These are phyloP conservation scores for Schmidtea mediterranea DNA, from an alignment of 1,140 invertebrate genomes.

Conservation along the genomic window DNA sequence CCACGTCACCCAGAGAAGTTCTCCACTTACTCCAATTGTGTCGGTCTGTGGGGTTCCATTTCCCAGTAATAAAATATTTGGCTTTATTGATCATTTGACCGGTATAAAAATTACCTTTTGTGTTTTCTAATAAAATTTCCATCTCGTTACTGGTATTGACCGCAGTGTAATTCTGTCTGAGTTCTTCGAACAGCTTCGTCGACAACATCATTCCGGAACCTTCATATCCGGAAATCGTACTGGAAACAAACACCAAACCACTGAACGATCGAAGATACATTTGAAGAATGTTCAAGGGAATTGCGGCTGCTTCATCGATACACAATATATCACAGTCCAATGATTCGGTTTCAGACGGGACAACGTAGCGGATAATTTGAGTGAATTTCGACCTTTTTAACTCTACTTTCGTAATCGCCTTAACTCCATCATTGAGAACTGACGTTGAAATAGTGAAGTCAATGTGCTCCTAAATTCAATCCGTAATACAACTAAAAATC, in stretches of 20 bases:
- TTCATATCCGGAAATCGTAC: slow-evolving; percentile 92
- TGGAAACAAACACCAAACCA: slow-evolving; percentile 61
- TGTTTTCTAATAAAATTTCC: background rate
- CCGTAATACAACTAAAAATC: too few relatives aligned
- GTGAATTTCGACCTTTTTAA: slow-evolving; percentile 46
- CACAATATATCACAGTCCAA: slow-evolving; percentile 74
- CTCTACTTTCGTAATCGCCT: slow-evolving; percentile 17
- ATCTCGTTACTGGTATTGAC: background rate
- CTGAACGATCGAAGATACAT: slow-evolving; percentile 56
- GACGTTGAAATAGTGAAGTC: slow-evolving; percentile 66
- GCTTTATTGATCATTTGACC: too few relatives aligned
- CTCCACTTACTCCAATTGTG: too few relatives aligned
- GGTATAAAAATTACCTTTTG: background rate
- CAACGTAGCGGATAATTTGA: background rate
- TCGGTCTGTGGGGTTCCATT: too few relatives aligned
- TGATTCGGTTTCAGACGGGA: slow-evolving; percentile 32
- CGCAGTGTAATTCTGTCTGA: background rate
- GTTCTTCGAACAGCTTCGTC: slow-evolving; percentile 67
- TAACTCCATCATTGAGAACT: slow-evolving; percentile 54
- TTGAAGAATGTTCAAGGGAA: slow-evolving; percentile 72
- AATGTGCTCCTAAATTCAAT: slow-evolving; percentile 16
- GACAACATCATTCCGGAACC: slow-evolving; percentile 83
- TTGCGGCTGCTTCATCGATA: slow-evolving; percentile 95
- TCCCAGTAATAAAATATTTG: too few relatives aligned
- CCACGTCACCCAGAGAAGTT: too few relatives aligned